phyloP scores from a whole-genome alignment of 2,113 vertebrate genomes.

The Galemys pyrenaicus region DNA sequence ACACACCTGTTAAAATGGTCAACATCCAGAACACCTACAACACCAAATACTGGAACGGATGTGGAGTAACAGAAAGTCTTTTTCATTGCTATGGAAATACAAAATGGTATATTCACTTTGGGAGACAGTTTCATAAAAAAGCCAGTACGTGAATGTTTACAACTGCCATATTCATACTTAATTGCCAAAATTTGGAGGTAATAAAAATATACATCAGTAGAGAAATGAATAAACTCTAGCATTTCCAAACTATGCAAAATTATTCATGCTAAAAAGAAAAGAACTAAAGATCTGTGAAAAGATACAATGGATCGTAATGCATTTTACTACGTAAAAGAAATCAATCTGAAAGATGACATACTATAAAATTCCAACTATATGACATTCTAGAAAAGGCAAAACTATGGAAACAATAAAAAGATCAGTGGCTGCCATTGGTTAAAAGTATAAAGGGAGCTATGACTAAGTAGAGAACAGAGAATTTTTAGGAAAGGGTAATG shows the following conservation, averaged over 20 bases:
- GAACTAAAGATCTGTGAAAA: not conserved
- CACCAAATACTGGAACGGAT: not conserved
- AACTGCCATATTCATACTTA: not conserved
- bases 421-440: not conserved
- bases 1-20: not conserved
- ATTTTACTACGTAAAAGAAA: not conserved
- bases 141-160: not conserved
- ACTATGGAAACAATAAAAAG: not conserved
- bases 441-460: not conserved
- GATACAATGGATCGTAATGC: not conserved
- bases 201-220: not conserved
- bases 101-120: not conserved
- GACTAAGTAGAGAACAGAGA: not conserved
- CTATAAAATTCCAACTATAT: not conserved
- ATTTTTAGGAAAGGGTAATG: not conserved
- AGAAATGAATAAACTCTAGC: not conserved
- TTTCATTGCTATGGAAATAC: not conserved
- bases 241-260: not conserved
- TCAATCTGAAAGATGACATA: not conserved
- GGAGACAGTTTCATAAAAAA: not conserved
- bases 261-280: not conserved
- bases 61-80: not conserved
- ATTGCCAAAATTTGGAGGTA: not conserved
- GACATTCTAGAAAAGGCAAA: not conserved
- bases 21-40: not conserved